Base-by-base conservation (phyloP, 2,797 vertebrate genomes). In the Sylvia borin region DNA sequence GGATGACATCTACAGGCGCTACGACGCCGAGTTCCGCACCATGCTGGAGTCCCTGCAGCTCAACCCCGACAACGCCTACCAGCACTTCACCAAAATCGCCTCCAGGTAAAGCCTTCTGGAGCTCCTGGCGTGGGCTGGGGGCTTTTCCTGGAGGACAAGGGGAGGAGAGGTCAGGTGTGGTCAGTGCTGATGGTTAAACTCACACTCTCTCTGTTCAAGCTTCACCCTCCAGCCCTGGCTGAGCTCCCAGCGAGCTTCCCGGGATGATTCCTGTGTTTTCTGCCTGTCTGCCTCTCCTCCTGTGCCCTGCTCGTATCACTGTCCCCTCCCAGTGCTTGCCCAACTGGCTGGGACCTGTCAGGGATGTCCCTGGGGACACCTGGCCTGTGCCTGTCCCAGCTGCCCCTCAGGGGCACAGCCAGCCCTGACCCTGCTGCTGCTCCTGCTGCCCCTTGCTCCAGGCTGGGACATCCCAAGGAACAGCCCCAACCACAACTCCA, bases 61-160 rank as follows among this genome's bases (percentile, higher is more conserved):
- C 48, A 98, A 97, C 5, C 74, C 61, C 8, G 94, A 92, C 3
- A 98, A 98, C 0, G 98, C 97, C 90, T 98, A 97, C 0, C 84
- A 98, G 38, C 97, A 96, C 65, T 98, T 98, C 97, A 97, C 76
- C 93, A 98, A 95, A 70, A 98, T 98, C 4, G 98, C 98, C 70
- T 97, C 96, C 76, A 98, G 98, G 98, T 98, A 96, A 64, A 80
- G 58, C 34, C 70, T 6, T 6, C 29, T 0, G 2, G 9, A 31
- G 38, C 34, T 31, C 29, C 45, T 0, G 2, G 9, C 0, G 0
- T 3, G 11, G 54, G 21, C 38, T 57, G 72, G 14, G 13, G 1
- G 4, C 17, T 54, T n/a, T 26, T 13, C 80, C 78, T 21, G 40
- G 7, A 15, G 40, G 10, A 4, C 5, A 13, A 27, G 51, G 67